phyloP scores from a whole-genome alignment of 2,113 vertebrate species.

The Alethe diademata region DNA sequence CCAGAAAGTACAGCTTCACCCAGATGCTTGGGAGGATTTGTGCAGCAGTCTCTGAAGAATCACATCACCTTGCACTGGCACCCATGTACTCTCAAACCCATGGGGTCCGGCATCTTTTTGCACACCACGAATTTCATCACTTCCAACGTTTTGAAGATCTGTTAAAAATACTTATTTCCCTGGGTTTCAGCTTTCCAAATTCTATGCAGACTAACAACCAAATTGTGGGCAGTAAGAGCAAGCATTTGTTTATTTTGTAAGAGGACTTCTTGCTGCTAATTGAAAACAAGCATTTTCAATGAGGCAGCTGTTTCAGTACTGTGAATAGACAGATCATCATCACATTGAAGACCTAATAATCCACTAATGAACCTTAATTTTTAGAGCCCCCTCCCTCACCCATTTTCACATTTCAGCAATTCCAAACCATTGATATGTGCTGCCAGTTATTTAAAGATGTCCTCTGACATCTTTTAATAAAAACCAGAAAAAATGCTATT shows the following conservation, averaged over 20 bases:
- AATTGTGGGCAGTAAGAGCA: slow-evolving; percentile 18
- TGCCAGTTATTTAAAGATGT: neutral
- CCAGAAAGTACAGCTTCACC: neutral
- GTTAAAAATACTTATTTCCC: slow-evolving; percentile 27
- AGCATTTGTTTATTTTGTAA: slow-evolving; percentile 43
- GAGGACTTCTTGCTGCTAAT: slow-evolving; percentile 38
- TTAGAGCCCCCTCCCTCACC: neutral
- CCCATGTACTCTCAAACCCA: neutral
- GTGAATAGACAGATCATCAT: slow-evolving; percentile 5
- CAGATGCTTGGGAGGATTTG: neutral
- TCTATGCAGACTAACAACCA: slow-evolving; percentile 19
- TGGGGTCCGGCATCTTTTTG: accelerated
- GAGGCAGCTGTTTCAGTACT: slow-evolving; percentile 36
- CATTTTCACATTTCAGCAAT: neutral
- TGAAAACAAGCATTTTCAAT: slow-evolving; percentile 47
- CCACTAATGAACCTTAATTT: neutral
- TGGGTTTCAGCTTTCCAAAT: neutral
- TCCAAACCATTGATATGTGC: neutral
- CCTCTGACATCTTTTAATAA: neutral
- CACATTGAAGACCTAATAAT: slow-evolving; percentile 13
- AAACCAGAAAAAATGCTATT: neutral
- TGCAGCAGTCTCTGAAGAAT: neutral
- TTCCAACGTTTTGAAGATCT: neutral
- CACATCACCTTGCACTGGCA: neutral
- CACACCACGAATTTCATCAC: neutral